Conservation (phyloP, 1,140 invertebrate genomes). For the Meteorus sp. region DNA sequence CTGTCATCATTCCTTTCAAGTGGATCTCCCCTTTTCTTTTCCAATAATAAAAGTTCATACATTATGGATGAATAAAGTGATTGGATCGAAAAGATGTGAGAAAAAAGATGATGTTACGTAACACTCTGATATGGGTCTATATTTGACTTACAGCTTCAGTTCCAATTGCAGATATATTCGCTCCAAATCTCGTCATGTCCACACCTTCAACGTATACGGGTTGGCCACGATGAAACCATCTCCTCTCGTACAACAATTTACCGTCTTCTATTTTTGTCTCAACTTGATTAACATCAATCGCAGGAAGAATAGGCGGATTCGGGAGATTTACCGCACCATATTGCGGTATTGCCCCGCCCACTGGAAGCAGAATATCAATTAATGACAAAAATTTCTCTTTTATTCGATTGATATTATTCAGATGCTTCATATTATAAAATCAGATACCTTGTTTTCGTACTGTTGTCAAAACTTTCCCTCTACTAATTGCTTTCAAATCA, state of each 20-base stretch:
- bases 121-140: no score
- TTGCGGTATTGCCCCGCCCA: constrained; percentile 54
- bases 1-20: no score
- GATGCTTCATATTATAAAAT: not conserved
- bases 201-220: constrained; percentile 88
- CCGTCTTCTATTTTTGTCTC: constrained; percentile 93
- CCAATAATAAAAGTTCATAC: no score
- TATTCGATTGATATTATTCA: not conserved
- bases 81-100: no score
- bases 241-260: constrained; percentile 88
- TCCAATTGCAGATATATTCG: constrained; percentile 85
- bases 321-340: constrained; percentile 54
- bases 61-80: no score
- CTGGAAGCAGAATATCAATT: constrained; percentile 17
- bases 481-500: constrained; percentile 82
- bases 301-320: constrained; percentile 46
- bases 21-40: no score
- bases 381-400: not conserved
- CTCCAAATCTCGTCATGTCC: constrained; percentile 79
- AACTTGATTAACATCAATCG: constrained; percentile 57
- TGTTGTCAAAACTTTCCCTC: constrained; percentile 63
- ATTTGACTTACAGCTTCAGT: constrained; percentile 75
- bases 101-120: no score
- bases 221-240: constrained; percentile 94
- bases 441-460: constrained; percentile 58